Evolutionary conservation across 2,797 vertebrate species (phyloP), one percentile per base, ranked within the genome.

Genomic region (Gephyroberyx darwinii): DNA sequence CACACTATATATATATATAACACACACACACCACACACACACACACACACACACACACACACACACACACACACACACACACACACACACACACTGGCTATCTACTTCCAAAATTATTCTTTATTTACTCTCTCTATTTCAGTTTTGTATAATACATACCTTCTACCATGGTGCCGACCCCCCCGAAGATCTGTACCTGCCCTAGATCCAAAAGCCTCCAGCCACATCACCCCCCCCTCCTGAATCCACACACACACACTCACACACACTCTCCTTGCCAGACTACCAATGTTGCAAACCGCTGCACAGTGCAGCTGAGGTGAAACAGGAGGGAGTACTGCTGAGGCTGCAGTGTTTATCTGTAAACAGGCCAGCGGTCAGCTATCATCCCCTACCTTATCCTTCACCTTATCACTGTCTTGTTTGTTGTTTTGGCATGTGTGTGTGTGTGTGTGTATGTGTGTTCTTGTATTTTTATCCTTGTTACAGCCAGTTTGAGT

Each of bases 331-430:
- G 39, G 31, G 67, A 17, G n/a, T 19, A 58, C 41, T 67, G 47
- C 68, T 78, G 76, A 58, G 55, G 35, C 81, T 68, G 77, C 57
- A 65, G 30, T 83, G 86, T 90, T 88, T 90, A 88, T 88, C 85
- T 78, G 83, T 88, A 86, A 91, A 88, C 85, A 90, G 4, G 0
- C 12, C 53, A 58, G 41, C 31, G 37, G 45, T 58, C 35, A 54
- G 69, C 54, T 70, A 70, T 78, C 82, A 67, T 55, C 67, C 20
- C 39, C n/a, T 50, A 56, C 22, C 61, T 82, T 79, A 80, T 84
- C 72, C 31, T 35, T 33, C 26, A 55, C 30, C 63, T 80, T 78
- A 82, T 90, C 64, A 45, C 43, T 2, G 30, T 69, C 64, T 63
- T 53, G 65, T 77, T 75, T 77, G 63, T 71, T 75, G 62, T 77